These are phyloP conservation scores for Buteo buteo DNA, from an alignment of 2,113 vertebrate genomes.

Conservation along the genomic window DNA sequence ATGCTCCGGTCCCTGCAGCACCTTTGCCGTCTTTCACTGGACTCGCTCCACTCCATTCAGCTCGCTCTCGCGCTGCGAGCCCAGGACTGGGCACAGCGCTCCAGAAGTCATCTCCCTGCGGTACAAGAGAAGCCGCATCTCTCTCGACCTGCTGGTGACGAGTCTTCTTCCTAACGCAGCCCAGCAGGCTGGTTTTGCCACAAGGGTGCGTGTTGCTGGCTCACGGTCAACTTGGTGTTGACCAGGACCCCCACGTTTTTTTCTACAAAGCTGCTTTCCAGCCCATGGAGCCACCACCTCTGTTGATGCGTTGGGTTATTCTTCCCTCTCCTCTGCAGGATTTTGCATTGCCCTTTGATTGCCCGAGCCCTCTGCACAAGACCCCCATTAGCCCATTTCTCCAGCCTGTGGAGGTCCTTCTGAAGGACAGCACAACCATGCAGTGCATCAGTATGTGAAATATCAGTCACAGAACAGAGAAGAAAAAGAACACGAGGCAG, in stretches of 20 bases:
- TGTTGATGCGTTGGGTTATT: rapidly evolving
- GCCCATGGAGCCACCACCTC: too few relatives aligned
- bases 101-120: too few relatives aligned
- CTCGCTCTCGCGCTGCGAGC: background rate
- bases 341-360: background rate
- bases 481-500: background rate
- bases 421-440: background rate
- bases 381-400: rapidly evolving
- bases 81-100: background rate
- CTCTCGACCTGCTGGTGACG: background rate
- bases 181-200: background rate
- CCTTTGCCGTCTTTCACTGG: background rate
- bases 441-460: background rate
- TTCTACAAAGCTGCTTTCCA: background rate
- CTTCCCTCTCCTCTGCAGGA: background rate
- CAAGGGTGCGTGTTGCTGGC: background rate
- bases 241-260: background rate
- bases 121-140: background rate
- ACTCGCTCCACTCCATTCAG: background rate
- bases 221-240: background rate
- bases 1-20: background rate
- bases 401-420: background rate
- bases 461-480: background rate
- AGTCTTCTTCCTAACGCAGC: background rate
- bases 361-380: background rate